Percentiles rank a stretch among this genome's conserved stretches.
These are phyloP conservation scores for Endotricha flammealis DNA, from an alignment of 2,888 invertebrate species.

Conservation along the genomic window DNA sequence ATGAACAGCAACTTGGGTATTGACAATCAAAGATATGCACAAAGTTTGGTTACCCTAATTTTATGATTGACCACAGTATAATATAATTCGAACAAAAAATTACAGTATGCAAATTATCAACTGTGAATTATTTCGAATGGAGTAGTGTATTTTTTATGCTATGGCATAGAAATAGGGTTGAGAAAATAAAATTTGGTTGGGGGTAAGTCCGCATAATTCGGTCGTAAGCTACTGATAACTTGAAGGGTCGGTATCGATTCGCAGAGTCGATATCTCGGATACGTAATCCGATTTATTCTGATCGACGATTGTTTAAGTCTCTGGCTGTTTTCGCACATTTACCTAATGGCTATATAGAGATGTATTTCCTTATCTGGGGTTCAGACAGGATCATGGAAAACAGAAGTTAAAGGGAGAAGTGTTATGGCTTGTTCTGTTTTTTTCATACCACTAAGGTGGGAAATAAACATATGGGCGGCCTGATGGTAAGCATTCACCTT, in stretches of 20 bases:
- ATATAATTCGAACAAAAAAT: not conserved
- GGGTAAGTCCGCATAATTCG: constrained; percentile 18
- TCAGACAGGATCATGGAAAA: too few species aligned
- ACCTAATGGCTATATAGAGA: not conserved
- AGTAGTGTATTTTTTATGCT: constrained; percentile 8
- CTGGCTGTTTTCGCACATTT: not conserved
- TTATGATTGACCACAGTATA: constrained; percentile 14
- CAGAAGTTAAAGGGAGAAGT: too few species aligned
- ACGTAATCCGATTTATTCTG: constrained; percentile 19
- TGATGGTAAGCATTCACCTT: too few species aligned
- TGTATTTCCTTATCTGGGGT: not conserved
- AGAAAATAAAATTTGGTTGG: constrained; percentile 12
- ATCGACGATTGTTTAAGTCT: constrained; percentile 17
- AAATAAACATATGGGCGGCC: too few species aligned
- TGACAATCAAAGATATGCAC: constrained; percentile 19
- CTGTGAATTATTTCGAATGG: not conserved
- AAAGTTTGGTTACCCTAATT: constrained; percentile 17
- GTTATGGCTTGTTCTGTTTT: too few species aligned
- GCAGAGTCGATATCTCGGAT: constrained; percentile 6
- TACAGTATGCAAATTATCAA: constrained; percentile 4
- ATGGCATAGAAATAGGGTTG: constrained; percentile 14
- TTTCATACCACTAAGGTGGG: too few species aligned
- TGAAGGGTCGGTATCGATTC: constrained; percentile 16
- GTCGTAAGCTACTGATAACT: constrained; percentile 20
- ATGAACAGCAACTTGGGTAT: constrained; percentile 20